Percentiles rank a stretch among this genome's conserved stretches.
Conservation (phyloP, 2,113 vertebrate genomes). For the Antigone vipio region DNA sequence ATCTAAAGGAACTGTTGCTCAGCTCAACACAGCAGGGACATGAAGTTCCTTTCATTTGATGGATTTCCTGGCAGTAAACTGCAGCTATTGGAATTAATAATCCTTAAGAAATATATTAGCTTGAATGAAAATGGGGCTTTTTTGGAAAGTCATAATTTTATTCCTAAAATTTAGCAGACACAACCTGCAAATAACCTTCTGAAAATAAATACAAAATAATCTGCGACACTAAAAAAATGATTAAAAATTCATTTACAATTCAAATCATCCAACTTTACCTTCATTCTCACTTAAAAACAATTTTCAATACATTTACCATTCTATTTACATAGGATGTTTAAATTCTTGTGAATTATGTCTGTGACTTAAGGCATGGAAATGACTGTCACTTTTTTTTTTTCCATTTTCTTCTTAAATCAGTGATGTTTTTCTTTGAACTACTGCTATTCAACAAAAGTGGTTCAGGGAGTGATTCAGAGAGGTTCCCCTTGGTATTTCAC, state of each 20-base stretch:
- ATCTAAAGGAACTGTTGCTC: background rate
- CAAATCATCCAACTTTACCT: background rate
- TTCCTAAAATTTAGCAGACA: background rate
- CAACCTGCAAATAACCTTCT: background rate
- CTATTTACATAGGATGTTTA: background rate
- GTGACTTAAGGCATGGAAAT: background rate
- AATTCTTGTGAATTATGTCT: conserved; percentile 11
- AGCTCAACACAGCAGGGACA: background rate
- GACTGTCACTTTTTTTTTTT: background rate
- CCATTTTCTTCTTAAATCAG: background rate
- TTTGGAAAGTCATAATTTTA: background rate
- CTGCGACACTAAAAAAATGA: background rate
- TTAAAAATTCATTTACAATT: background rate
- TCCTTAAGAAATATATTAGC: background rate
- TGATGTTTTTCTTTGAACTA: conserved; percentile 10
- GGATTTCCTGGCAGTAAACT: background rate
- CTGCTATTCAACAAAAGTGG: background rate
- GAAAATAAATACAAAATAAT: background rate
- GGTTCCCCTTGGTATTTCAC: background rate
- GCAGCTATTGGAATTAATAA: conserved; percentile 14
- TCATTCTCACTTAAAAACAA: conserved; percentile 1
- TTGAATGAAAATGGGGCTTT: background rate
- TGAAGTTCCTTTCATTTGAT: background rate
- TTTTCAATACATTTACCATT: background rate
- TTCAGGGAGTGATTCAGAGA: background rate